Evolutionary conservation across 2,888 invertebrate genomes (phyloP).

Genomic region (Psylliodes chrysocephalus): DNA sequence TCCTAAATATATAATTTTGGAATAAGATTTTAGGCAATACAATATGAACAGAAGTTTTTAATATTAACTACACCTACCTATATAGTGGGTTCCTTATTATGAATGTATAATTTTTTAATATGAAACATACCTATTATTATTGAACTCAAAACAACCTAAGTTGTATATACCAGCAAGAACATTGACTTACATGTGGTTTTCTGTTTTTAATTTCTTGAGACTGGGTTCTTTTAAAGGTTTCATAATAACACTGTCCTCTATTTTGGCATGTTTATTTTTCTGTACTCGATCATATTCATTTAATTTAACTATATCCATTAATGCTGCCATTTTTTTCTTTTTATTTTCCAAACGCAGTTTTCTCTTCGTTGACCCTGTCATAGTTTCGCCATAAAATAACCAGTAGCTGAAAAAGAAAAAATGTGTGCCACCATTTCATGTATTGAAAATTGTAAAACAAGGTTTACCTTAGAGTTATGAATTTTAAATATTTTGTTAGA

Average conservation of each 20-base stretch:
- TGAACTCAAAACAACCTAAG: too few species aligned
- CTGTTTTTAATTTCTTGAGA: constrained; percentile 51
- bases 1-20: too few species aligned
- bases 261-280: constrained; percentile 52
- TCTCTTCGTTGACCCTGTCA: constrained; percentile 66
- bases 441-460: background rate
- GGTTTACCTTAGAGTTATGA: constrained; percentile 46
- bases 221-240: constrained; percentile 48
- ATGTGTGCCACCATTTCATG: constrained; percentile 11
- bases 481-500: constrained; percentile 46
- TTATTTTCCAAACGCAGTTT: constrained; percentile 70
- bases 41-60: too few species aligned
- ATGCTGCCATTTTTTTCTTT: constrained; percentile 72
- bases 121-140: too few species aligned
- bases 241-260: constrained; percentile 32
- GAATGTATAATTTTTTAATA: too few species aligned
- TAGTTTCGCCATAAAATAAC: constrained; percentile 51
- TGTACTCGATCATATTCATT: constrained; percentile 69
- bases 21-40: too few species aligned
- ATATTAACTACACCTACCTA: too few species aligned
- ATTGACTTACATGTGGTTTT: constrained; percentile 37
- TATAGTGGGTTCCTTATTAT: too few species aligned
- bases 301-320: constrained; percentile 70
- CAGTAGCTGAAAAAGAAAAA: constrained; percentile 45
- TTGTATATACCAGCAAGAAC: too few species aligned